Evolutionary conservation across 2,113 vertebrate genomes (phyloP), one percentile per base, ranked within the genome.

Genomic region (Taurulus bubalis): DNA sequence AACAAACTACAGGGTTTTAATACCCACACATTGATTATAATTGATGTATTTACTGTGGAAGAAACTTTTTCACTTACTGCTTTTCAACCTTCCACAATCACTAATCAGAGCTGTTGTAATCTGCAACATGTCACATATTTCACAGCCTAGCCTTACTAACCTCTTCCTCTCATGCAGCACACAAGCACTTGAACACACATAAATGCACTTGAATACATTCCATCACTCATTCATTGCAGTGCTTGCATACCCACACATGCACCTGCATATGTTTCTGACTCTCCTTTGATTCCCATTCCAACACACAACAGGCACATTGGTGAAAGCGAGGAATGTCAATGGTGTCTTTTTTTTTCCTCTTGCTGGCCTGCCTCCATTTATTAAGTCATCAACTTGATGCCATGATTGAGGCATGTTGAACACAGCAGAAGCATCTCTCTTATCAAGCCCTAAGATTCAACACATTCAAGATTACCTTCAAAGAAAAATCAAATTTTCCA

Each of bases 101-200:
- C 51, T 74, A 81, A 79, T 89, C 76, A 85, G 67, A 85, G 66
- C n/a, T n/a, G 76, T 30, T 40, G 55, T 64, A 75, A 59, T 56
- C 66, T 34, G 40, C 65, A 74, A 75, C 79, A 82, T 87, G 49
- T 76, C 75, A 71, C 75, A 79, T 8, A 40, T 81, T 79, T 68
- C 68, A 22, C 55, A 20, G 68, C n/a, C n/a, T n/a, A n/a, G n/a
- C n/a, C 87, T 87, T 79, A 83, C 77, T 85, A 84, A 84, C 71
- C 76, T 88, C 80, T 42, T 75, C 71, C 74, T 49, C 73, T 82
- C 73, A 70, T 71, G 64, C 74, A 69, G 26, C 59, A 77, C 72
- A 77, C 18, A 24, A 68, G 71, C 78, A 71, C 90, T 77, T 42
- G 34, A 74, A 60, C 71, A 78, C 75, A 69, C 73, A 84, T 8